phyloP scores from a whole-genome alignment of 2,113 vertebrate genomes.

The Pelusios castaneus region DNA sequence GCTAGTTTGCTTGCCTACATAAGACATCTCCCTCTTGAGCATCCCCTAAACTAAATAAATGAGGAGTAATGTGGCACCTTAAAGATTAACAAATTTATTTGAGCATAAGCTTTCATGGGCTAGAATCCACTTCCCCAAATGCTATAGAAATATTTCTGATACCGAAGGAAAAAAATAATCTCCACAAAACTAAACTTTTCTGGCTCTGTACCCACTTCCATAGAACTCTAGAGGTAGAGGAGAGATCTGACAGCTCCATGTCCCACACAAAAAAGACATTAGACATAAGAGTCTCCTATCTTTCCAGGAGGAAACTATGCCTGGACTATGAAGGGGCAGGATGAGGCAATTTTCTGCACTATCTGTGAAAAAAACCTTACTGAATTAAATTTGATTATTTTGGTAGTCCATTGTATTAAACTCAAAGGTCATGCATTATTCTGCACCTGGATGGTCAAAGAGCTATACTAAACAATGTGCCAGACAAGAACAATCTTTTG shows the following conservation, averaged over 20 bases:
- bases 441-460: too few species aligned
- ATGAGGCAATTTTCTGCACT: not conserved
- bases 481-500: too few species aligned
- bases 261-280: not conserved
- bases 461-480: too few species aligned
- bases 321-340: not conserved
- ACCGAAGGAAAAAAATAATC: not conserved
- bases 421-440: too few species aligned
- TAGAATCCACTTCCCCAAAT: too few species aligned
- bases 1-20: not conserved
- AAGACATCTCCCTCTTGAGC: rapidly evolving
- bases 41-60: not conserved
- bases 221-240: not conserved
- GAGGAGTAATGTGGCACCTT: too few species aligned
- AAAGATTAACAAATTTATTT: too few species aligned
- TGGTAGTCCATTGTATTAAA: too few species aligned
- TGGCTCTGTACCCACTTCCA: not conserved
- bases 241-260: not conserved
- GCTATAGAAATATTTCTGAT: rapidly evolving
- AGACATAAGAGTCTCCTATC: not conserved
- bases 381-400: too few species aligned
- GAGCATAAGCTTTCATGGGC: too few species aligned
- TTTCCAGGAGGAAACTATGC: not conserved
- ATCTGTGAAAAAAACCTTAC: too few species aligned
- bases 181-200: not conserved